A percentile compares a stretch with the other conserved stretches of the same genome.
Conservation (phyloP, 2,888 invertebrate genomes). For the Magallana nippona region DNA sequence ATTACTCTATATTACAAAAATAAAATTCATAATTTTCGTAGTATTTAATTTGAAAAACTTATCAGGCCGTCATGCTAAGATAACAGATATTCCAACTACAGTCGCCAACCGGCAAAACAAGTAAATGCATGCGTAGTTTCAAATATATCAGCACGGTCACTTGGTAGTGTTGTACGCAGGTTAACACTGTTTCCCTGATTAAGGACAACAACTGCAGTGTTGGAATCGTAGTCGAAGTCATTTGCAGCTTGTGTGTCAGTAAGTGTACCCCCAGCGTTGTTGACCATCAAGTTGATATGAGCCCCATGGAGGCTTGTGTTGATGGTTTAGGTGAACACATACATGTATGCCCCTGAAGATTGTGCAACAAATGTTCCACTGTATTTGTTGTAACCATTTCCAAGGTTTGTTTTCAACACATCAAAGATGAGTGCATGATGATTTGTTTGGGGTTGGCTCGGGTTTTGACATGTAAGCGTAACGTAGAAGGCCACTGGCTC, state of each 20-base stretch:
- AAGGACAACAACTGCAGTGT: not conserved
- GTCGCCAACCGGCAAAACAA: not conserved
- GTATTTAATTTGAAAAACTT: too few relatives aligned
- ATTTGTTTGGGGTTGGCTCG: not conserved
- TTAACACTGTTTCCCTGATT: not conserved
- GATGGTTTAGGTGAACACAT: slow-evolving; percentile 22
- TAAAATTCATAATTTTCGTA: too few relatives aligned
- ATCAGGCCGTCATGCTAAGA: too few relatives aligned
- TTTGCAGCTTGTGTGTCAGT: not conserved
- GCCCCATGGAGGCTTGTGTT: not conserved
- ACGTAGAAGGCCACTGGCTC: slow-evolving; percentile 10
- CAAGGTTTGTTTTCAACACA: not conserved
- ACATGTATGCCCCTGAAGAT: not conserved
- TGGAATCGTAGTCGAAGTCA: not conserved
- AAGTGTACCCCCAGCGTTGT: not conserved
- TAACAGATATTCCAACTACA: not conserved
- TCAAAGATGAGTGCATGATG: slow-evolving; percentile 12
- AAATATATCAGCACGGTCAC: not conserved
- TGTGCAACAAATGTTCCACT: slow-evolving; percentile 15
- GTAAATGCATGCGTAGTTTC: not conserved
- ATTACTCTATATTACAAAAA: too few relatives aligned
- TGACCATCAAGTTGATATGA: not conserved
- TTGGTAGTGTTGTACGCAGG: not conserved
- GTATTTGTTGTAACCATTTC: slow-evolving; percentile 27
- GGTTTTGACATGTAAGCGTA: slow-evolving; percentile 20